Conservation (phyloP, 2,113 vertebrate genomes). For the Labeo rohita region DNA sequence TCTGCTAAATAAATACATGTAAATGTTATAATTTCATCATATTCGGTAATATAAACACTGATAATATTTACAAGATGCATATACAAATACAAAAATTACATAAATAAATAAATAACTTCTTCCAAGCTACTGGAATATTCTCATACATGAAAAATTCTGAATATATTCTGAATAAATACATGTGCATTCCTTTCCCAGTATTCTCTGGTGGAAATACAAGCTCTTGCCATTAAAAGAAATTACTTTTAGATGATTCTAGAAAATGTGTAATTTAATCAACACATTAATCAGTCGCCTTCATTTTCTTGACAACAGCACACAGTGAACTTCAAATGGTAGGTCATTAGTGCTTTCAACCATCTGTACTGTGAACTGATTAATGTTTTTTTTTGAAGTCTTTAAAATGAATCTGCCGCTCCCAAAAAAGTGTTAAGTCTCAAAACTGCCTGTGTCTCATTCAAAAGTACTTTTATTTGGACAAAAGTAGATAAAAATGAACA, state of each 20-base stretch:
- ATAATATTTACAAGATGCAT: too few species aligned
- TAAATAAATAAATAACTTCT: too few species aligned
- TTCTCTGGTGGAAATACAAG: neutral
- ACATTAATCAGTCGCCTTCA: neutral
- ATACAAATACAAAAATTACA: too few species aligned
- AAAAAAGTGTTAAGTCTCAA: neutral
- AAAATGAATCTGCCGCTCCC: neutral
- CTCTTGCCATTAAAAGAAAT: neutral
- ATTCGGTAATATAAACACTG: too few species aligned
- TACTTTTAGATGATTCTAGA: constrained; percentile 5
- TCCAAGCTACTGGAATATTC: neutral
- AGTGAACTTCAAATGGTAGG: constrained; percentile 10
- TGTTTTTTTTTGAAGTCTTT: neutral
- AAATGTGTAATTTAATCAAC: constrained; percentile 4
- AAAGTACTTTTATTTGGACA: neutral
- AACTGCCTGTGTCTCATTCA: neutral
- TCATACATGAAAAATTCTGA: neutral
- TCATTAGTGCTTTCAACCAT: neutral
- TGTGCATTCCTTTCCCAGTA: neutral
- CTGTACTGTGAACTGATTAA: neutral
- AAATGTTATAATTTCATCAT: too few species aligned
- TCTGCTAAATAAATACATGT: too few species aligned
- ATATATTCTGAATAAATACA: neutral
- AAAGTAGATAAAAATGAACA: neutral
- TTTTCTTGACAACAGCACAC: neutral